Conservation (phyloP, 2,888 invertebrate species). For the Parnassius apollo region DNA sequence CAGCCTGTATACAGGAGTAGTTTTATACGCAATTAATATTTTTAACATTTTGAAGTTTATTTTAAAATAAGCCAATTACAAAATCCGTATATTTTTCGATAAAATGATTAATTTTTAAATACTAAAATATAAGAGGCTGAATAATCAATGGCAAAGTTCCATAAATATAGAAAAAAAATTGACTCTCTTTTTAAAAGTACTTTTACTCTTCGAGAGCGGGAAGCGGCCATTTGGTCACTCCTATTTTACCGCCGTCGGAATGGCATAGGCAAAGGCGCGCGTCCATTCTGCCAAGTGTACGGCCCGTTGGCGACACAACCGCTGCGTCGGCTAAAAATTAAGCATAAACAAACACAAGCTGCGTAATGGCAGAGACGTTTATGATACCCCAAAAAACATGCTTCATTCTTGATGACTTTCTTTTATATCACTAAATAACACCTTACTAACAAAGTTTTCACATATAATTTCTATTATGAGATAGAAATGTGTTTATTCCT, state of each 20-base stretch:
- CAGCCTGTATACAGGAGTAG: slow-evolving; percentile 8
- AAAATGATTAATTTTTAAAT: neutral
- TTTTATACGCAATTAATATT: neutral
- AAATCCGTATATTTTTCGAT: neutral
- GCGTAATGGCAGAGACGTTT: slow-evolving; percentile 47
- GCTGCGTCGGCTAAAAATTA: slow-evolving; percentile 53
- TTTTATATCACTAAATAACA: no score
- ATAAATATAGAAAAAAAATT: slow-evolving; percentile 36
- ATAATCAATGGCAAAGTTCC: slow-evolving; percentile 38
- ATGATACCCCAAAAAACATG: slow-evolving; percentile 12
- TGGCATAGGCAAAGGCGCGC: slow-evolving; percentile 34
- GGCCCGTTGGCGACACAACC: slow-evolving; percentile 30
- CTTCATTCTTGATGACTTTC: neutral
- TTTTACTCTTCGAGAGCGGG: slow-evolving; percentile 38
- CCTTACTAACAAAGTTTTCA: no score
- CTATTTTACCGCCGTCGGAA: slow-evolving; percentile 32
- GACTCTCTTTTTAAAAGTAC: slow-evolving; percentile 45
- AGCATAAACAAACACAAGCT: slow-evolving; percentile 63
- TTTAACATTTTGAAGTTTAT: neutral
- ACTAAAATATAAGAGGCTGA: slow-evolving; percentile 26
- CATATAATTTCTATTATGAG: no score
- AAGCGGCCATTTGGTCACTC: slow-evolving; percentile 35
- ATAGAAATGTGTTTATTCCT: no score
- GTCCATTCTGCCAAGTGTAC: slow-evolving; percentile 30
- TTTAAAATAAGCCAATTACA: neutral